Conservation (phyloP, 2,888 invertebrate genomes). For the Globia sparganii region DNA sequence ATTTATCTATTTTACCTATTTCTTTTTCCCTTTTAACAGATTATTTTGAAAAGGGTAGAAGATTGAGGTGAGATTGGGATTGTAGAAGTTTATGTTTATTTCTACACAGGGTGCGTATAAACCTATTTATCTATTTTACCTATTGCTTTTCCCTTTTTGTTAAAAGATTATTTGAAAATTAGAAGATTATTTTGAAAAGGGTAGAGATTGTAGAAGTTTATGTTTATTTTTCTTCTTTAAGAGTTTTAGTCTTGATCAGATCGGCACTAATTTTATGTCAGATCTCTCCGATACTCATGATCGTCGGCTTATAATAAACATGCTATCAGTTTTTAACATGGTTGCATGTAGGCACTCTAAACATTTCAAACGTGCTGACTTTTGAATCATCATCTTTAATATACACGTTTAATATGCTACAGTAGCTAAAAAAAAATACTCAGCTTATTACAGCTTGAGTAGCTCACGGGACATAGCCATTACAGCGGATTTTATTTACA, state of each 20-base stretch:
- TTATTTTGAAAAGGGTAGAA: background rate
- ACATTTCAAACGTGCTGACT: background rate
- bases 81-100: background rate
- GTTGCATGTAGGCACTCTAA: background rate
- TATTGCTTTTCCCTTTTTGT: background rate
- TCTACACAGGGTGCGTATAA: slow-evolving; percentile 59
- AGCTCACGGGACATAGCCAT: background rate
- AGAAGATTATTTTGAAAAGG: background rate
- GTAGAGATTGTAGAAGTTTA: background rate
- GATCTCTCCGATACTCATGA: background rate
- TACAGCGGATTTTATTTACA: background rate
- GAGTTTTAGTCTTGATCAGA: background rate
- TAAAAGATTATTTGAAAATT: too few species aligned
- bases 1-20: too few species aligned
- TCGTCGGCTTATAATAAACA: too few species aligned
- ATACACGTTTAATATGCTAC: background rate
- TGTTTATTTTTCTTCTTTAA: background rate
- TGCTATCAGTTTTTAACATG: background rate
- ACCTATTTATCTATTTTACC: background rate
- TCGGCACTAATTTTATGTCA: background rate
- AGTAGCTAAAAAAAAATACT: background rate
- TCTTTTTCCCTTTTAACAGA: background rate
- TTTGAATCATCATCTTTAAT: background rate
- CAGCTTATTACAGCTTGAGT: too few species aligned
- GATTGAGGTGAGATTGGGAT: too few species aligned